A percentile compares a stretch with the other conserved stretches of the same genome.
Conservation (phyloP, 2,113 vertebrate genomes). For the Dicaeum eximium region DNA sequence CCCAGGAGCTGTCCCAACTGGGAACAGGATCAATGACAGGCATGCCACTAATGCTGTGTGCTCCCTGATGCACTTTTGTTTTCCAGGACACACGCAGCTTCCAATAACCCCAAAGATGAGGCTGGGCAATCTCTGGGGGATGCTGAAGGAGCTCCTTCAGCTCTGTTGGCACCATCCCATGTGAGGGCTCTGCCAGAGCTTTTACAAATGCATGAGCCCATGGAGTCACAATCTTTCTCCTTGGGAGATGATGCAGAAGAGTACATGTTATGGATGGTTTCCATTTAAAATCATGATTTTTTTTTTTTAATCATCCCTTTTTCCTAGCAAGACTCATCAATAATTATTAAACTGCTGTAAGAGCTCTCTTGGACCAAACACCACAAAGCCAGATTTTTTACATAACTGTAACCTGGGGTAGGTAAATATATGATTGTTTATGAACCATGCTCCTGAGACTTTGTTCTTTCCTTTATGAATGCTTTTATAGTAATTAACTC, state of each 20-base stretch:
- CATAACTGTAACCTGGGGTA: not conserved
- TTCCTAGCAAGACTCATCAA: not conserved
- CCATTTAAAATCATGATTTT: not conserved
- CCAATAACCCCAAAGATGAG: not conserved
- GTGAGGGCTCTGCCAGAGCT: not conserved
- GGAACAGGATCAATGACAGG: fast-evolving
- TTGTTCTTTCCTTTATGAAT: not conserved
- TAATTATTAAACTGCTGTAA: not conserved
- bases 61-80: not conserved
- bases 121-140: not conserved
- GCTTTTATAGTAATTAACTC: not conserved
- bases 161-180: not conserved
- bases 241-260: fast-evolving
- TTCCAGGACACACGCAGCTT: not conserved
- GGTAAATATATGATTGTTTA: not conserved
- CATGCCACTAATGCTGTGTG: fast-evolving
- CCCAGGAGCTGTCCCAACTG: not conserved
- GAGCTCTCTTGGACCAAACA: not conserved
- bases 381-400: not conserved
- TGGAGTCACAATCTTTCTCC: not conserved
- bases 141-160: not conserved
- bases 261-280: fast-evolving
- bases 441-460: not conserved
- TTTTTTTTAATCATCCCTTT: not conserved
- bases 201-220: fast-evolving